These are phyloP conservation scores for Epinephelus awoara DNA, from an alignment of 2,797 vertebrate genomes.

Conservation along the genomic window DNA sequence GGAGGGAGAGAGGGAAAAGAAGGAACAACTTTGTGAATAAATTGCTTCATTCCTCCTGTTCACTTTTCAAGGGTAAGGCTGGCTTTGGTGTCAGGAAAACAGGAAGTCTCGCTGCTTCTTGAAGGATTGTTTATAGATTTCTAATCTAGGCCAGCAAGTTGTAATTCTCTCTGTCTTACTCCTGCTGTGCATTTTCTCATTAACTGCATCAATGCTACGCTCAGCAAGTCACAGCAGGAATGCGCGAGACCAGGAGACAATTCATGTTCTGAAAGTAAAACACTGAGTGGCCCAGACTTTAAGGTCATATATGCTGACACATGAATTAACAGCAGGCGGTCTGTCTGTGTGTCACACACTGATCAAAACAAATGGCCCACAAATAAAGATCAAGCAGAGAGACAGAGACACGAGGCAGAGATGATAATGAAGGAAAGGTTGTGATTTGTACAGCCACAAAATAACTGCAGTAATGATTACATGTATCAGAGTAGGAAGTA, in stretches of 20 bases:
- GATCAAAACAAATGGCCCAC: constrained; percentile 51
- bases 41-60: constrained; percentile 67
- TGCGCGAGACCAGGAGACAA: constrained; percentile 38
- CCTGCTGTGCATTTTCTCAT: constrained; percentile 72
- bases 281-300: constrained; percentile 29
- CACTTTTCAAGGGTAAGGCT: constrained; percentile 82
- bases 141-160: constrained; percentile 65
- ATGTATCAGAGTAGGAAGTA: constrained; percentile 14
- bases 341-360: constrained; percentile 21
- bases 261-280: constrained; percentile 47
- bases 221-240: constrained; percentile 55
- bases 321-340: constrained; percentile 30
- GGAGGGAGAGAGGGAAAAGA: constrained; percentile 37
- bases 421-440: constrained; percentile 14
- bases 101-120: constrained; percentile 66
- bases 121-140: constrained; percentile 74
- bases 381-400: constrained; percentile 32
- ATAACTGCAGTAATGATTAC: neutral
- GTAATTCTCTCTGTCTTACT: constrained; percentile 65
- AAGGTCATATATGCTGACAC: constrained; percentile 55
- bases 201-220: constrained; percentile 56
- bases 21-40: constrained; percentile 79
- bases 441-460: constrained; percentile 16
- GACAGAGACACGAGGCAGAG: constrained; percentile 2
- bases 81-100: constrained; percentile 58